A percentile compares a stretch with the other conserved stretches of the same genome.
phyloP scores from a whole-genome alignment of 2,888 invertebrate species.

The Lordiphosa andalusiaca region DNA sequence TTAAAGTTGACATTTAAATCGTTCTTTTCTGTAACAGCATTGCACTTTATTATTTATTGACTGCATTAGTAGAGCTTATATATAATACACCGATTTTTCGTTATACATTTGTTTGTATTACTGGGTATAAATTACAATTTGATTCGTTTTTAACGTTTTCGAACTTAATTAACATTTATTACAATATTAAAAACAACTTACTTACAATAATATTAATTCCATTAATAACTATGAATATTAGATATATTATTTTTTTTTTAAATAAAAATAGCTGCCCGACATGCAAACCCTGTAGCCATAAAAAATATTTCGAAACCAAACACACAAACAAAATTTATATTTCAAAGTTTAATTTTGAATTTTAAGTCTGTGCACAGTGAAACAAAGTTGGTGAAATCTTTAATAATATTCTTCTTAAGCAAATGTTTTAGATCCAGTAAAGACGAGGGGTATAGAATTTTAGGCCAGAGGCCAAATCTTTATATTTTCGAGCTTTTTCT shows the following conservation, averaged over 20 bases:
- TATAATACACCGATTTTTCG: constrained; percentile 31
- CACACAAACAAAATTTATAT: not conserved
- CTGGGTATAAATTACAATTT: constrained; percentile 27
- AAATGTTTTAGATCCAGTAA: too few species aligned
- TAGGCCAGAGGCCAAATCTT: too few species aligned
- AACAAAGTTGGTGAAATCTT: not conserved
- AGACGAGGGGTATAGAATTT: too few species aligned
- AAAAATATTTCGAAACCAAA: constrained; percentile 12
- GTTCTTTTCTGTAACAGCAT: constrained; percentile 46
- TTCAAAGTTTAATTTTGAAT: not conserved
- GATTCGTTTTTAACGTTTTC: constrained; percentile 11
- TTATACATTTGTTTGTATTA: constrained; percentile 18
- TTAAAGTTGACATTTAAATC: not conserved
- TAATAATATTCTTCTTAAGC: too few species aligned
- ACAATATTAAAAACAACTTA: constrained; percentile 25
- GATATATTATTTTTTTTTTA: constrained; percentile 36
- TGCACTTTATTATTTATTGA: constrained; percentile 69
- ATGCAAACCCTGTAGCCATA: constrained; percentile 29
- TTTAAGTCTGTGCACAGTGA: constrained; percentile 30
- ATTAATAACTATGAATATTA: constrained; percentile 32
- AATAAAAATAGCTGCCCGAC: constrained; percentile 33
- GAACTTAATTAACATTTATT: constrained; percentile 20
- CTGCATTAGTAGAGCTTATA: constrained; percentile 63
- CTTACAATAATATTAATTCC: constrained; percentile 36
- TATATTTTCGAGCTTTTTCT: too few species aligned